Conservation (phyloP, 53 echinoderm and acorn worm species). For the Paracentrotus lividus region DNA sequence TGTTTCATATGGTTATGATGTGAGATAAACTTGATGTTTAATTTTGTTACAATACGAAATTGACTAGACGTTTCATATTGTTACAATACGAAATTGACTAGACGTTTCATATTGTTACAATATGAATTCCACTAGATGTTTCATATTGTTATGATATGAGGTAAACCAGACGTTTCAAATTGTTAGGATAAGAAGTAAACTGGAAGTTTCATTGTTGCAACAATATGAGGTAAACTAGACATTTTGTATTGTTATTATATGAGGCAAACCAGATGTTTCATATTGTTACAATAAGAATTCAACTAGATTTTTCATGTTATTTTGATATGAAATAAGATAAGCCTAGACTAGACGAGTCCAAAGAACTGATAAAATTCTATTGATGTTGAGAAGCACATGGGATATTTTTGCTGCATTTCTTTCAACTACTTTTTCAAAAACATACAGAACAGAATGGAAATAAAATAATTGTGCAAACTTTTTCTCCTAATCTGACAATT, state of each 20-base stretch:
- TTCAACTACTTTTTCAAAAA: not conserved
- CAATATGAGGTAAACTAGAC: too few relatives aligned
- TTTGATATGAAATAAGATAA: not conserved
- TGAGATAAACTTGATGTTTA: too few relatives aligned
- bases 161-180: not conserved
- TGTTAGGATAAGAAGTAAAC: slow-evolving; percentile 53
- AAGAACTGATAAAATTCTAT: slow-evolving; percentile 14
- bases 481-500: not conserved
- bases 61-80: too few relatives aligned
- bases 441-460: not conserved
- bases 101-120: too few relatives aligned
- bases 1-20: too few relatives aligned
- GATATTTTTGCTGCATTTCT: not conserved
- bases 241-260: too few relatives aligned
- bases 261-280: too few relatives aligned
- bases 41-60: too few relatives aligned
- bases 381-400: not conserved
- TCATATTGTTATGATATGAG: too few relatives aligned
- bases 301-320: too few relatives aligned
- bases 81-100: too few relatives aligned
- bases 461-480: not conserved
- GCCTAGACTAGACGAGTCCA: not conserved
- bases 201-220: not conserved
- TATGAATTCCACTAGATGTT: not conserved
- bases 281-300: too few relatives aligned